phyloP scores from a whole-genome alignment of 2,888 invertebrate species.

The Rotaria macrura region DNA sequence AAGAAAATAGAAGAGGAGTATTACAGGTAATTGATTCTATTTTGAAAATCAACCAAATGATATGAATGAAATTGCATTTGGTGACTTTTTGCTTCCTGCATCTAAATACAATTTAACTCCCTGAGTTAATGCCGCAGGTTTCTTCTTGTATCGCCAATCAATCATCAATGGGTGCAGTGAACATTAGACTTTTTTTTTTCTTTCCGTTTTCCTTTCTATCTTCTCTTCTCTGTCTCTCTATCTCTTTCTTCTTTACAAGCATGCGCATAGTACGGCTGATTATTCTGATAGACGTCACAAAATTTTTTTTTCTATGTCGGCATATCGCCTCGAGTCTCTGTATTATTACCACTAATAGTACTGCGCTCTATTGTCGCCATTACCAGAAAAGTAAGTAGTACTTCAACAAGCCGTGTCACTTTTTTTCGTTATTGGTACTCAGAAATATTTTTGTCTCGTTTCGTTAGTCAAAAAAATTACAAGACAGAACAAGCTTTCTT shows the following conservation, averaged over 20 bases:
- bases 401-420: neutral
- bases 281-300: neutral
- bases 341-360: neutral
- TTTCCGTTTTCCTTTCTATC: neutral
- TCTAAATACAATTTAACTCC: neutral
- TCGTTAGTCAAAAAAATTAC: neutral
- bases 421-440: neutral
- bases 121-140: neutral
- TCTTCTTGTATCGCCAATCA: neutral
- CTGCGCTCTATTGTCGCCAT: neutral
- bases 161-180: neutral
- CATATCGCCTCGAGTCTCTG: neutral
- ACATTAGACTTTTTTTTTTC: neutral
- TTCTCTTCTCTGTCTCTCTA: neutral
- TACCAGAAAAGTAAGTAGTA: neutral
- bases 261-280: neutral
- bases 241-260: neutral
- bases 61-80: neutral
- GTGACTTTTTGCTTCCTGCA: neutral
- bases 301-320: neutral
- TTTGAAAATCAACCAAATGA: neutral
- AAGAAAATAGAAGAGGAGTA: neutral
- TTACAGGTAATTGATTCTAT: neutral
- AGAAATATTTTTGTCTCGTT: neutral
- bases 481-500: neutral